Conservation (phyloP, 2,797 vertebrate genomes). For the Anableps anableps region DNA sequence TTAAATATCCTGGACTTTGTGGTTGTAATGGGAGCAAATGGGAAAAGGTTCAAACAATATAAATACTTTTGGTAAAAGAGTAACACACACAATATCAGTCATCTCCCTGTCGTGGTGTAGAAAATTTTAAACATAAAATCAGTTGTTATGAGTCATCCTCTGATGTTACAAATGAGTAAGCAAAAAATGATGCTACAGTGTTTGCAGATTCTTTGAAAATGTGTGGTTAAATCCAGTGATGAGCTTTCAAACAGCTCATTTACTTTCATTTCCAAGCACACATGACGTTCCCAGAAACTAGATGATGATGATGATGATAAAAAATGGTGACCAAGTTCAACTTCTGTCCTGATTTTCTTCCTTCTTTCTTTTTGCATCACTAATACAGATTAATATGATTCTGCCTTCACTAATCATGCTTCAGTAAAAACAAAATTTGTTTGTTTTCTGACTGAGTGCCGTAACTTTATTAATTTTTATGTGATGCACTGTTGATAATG, state of each 20-base stretch:
- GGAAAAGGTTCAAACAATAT: background rate
- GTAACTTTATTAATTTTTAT: background rate
- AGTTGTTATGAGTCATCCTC: background rate
- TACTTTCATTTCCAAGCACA: background rate
- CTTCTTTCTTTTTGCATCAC: background rate
- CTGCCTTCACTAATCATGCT: background rate
- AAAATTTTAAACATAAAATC: background rate
- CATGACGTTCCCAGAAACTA: background rate
- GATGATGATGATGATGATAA: background rate
- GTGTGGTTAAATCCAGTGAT: background rate
- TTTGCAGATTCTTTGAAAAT: background rate
- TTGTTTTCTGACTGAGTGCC: background rate
- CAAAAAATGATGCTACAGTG: background rate
- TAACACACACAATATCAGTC: background rate
- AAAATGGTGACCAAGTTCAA: background rate
- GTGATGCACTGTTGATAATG: background rate
- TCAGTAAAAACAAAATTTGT: background rate
- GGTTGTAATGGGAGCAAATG: background rate
- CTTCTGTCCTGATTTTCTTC: background rate
- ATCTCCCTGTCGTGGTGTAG: background rate
- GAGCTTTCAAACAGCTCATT: background rate
- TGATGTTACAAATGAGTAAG: background rate
- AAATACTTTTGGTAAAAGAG: background rate
- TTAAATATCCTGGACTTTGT: background rate
- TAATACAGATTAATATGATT: background rate